Evolutionary conservation across 2,888 invertebrate species (phyloP).

Genomic region (Troides helena): DNA sequence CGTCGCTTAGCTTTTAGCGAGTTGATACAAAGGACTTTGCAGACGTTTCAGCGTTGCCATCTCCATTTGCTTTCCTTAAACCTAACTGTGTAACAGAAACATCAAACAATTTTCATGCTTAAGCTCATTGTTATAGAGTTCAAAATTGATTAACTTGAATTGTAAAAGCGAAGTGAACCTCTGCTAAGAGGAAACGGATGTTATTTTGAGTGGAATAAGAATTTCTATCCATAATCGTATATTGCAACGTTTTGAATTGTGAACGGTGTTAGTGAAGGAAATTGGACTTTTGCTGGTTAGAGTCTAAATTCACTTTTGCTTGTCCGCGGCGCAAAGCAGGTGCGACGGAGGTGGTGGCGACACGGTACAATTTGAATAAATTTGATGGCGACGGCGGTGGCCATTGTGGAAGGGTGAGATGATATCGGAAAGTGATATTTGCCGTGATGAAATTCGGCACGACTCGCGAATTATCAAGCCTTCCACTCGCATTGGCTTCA

Average conservation of each 20-base stretch:
- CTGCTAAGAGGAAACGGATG: constrained; percentile 73
- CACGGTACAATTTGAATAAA: constrained; percentile 77
- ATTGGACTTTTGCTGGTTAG: constrained; percentile 32
- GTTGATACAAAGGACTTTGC: constrained; percentile 52
- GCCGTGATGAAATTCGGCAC: constrained; percentile 63
- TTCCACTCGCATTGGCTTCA: constrained; percentile 44
- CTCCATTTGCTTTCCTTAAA: constrained; percentile 46
- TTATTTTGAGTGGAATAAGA: constrained; percentile 77
- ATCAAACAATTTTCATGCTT: constrained; percentile 34
- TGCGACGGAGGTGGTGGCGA: constrained; percentile 63
- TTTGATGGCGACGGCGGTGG: constrained; percentile 59
- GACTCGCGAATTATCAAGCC: constrained; percentile 54
- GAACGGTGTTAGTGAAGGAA: constrained; percentile 30
- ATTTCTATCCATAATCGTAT: constrained; percentile 70
- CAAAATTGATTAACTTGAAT: constrained; percentile 30
- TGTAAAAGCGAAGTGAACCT: constrained; percentile 53
- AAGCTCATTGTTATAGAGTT: constrained; percentile 27
- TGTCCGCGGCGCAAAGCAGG: constrained; percentile 50
- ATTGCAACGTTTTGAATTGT: constrained; percentile 62
- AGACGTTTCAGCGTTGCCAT: constrained; percentile 40
- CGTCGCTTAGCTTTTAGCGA: constrained; percentile 45
- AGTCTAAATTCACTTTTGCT: constrained; percentile 37
- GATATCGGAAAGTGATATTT: constrained; percentile 70
- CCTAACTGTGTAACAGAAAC: constrained; percentile 34
- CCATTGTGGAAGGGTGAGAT: constrained; percentile 54